Evolutionary conservation across 2,113 vertebrate genomes (phyloP).

Genomic region (Phyllopteryx taeniolatus): DNA sequence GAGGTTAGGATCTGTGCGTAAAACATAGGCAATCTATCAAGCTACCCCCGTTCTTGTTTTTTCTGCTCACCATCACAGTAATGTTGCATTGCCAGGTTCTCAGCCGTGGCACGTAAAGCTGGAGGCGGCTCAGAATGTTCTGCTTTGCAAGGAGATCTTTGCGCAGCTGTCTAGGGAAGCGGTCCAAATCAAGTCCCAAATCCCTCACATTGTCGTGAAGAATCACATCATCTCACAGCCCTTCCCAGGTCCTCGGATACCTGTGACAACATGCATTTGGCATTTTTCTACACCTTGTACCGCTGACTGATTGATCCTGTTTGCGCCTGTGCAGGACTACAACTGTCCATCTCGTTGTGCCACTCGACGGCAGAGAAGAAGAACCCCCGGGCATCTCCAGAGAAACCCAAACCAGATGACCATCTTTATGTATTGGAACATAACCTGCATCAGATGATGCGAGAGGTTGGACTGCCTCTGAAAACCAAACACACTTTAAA

Average conservation of each 20-base stretch:
- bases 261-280: neutral
- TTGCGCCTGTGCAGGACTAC: constrained; percentile 75
- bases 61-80: too few species aligned
- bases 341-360: constrained; percentile 93
- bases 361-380: constrained; percentile 92
- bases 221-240: constrained; percentile 98
- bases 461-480: constrained; percentile 79
- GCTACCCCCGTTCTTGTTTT: neutral
- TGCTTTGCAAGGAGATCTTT: constrained; percentile 98
- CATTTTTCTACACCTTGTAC: neutral
- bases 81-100: constrained; percentile 71
- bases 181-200: constrained; percentile 97
- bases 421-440: constrained; percentile 96
- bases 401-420: constrained; percentile 86
- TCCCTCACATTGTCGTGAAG: constrained; percentile 98
- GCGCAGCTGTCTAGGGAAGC: constrained; percentile 95
- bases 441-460: constrained; percentile 93
- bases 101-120: constrained; percentile 91
- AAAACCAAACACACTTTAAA: neutral
- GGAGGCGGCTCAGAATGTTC: constrained; percentile 93
- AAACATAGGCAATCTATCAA: neutral
- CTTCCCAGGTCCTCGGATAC: constrained; percentile 82
- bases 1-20: constrained; percentile 70
- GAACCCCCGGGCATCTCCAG: constrained; percentile 78
- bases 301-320: neutral